Evolutionary conservation across 2,113 vertebrate species (phyloP), one percentile per base, ranked within the genome.

Genomic region (Nothocercus nigrocapillus): DNA sequence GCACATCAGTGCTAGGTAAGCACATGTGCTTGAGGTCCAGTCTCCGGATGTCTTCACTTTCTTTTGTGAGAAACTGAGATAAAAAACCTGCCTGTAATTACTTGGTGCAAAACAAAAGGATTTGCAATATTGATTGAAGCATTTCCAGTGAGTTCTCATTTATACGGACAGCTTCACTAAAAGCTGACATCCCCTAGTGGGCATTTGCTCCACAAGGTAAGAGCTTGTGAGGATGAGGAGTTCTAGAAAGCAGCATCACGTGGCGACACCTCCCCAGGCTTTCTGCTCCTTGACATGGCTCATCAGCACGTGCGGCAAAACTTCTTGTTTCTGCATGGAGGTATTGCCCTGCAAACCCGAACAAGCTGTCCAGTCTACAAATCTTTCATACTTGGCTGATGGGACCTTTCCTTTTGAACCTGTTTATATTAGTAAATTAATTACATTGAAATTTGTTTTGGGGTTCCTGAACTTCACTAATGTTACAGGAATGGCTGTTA

Each of bases 51-150:
- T n/a, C 56, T 63, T 32, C 40, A 69, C 30, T 73, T 85, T 13
- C 32, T 74, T 72, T 21, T 45, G 10, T 49, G 36, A 32, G 45
- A 88, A 89, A 13, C 3, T 0, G 24, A 36, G 64, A 66, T 19
- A 83, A 94, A 88, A 32, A 2, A 11, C 4, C 15, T 13, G 53
- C 9, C 53, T 21, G 21, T 44, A 79, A 88, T 38, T 49, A 88
- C 62, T 25, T 61, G 5, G 5, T 82, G 38, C 0, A 44, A 58
- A 44, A 49, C 58, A 17, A 3, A 54, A 70, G 68, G 34, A 85
- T 87, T 72, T 76, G 13, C 84, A 91, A 54, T 61, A 87, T 59
- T 53, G 63, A 9, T 21, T 53, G 73, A 86, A 86, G 24, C 20
- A 87, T 62, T 87, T 68, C 21, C 56, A 95, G 66, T 5, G 14